Percentiles rank a stretch among this genome's conserved stretches.
Conservation (phyloP, 2,888 invertebrate genomes). For the Ochlodes sylvanus region DNA sequence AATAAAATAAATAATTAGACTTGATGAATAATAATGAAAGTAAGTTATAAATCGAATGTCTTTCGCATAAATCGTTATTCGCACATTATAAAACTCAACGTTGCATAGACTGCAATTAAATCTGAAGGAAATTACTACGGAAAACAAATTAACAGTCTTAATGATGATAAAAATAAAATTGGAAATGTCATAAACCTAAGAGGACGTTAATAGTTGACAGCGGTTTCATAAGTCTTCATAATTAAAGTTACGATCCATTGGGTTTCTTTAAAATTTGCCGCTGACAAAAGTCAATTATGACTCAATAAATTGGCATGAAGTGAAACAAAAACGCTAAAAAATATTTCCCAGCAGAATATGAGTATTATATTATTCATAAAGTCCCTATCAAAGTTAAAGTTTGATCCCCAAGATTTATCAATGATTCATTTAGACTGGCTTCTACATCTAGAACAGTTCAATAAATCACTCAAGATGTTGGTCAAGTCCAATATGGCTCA, state of each 20-base stretch:
- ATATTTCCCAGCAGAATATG: constrained; percentile 34
- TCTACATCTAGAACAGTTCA: constrained; percentile 2
- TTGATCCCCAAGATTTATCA: constrained; percentile 69
- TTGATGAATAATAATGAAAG: constrained; percentile 1
- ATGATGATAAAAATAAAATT: constrained; percentile 55
- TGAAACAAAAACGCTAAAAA: not conserved
- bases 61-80: constrained; percentile 29
- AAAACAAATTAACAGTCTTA: constrained; percentile 58
- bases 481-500: constrained; percentile 25
- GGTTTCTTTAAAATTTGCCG: not conserved
- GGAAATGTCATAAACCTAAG: constrained; percentile 45
- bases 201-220: constrained; percentile 43
- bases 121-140: constrained; percentile 9
- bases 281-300: not conserved
- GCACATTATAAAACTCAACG: constrained; percentile 6
- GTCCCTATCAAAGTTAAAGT: constrained; percentile 56
- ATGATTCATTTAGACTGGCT: constrained; percentile 19
- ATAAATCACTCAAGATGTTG: constrained; percentile 24
- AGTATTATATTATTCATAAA: constrained; percentile 28
- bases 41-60: constrained; percentile 27
- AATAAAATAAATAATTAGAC: not conserved
- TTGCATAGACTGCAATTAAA: constrained; percentile 15
- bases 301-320: not conserved
- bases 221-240: constrained; percentile 38
- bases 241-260: constrained; percentile 33